phyloP scores from a whole-genome alignment of 2,113 vertebrate species.

The Dicrurus megarhynchus region DNA sequence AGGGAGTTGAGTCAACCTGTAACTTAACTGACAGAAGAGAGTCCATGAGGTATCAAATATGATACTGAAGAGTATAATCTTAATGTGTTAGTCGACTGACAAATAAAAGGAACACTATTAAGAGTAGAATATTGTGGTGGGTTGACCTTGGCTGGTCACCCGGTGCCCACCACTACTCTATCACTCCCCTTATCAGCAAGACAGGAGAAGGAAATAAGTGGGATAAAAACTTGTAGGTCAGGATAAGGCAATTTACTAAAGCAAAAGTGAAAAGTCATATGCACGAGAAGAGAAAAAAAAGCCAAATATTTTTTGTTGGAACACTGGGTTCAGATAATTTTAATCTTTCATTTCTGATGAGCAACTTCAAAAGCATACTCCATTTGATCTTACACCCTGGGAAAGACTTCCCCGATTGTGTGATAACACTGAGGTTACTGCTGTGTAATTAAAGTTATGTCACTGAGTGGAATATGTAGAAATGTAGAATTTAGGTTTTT shows the following conservation, averaged over 20 bases:
- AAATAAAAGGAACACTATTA: not conserved
- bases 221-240: not conserved
- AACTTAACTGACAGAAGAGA: not conserved
- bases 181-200: not conserved
- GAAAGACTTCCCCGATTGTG: no score
- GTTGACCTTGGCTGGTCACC: not conserved
- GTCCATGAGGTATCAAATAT: not conserved
- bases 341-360: no score
- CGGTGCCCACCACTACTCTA: not conserved
- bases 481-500: no score
- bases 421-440: no score
- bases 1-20: not conserved
- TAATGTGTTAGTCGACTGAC: not conserved
- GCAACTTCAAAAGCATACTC: no score
- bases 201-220: not conserved
- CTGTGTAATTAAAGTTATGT: no score
- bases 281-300: not conserved
- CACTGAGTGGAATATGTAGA: no score
- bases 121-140: not conserved
- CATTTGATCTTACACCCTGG: no score
- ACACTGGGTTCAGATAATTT: no score
- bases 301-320: no score
- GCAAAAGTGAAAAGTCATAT: rapidly evolving
- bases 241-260: not conserved
- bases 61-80: not conserved